Base-by-base conservation (phyloP, 2,888 invertebrate genomes). In the Trachelus stipa region DNA sequence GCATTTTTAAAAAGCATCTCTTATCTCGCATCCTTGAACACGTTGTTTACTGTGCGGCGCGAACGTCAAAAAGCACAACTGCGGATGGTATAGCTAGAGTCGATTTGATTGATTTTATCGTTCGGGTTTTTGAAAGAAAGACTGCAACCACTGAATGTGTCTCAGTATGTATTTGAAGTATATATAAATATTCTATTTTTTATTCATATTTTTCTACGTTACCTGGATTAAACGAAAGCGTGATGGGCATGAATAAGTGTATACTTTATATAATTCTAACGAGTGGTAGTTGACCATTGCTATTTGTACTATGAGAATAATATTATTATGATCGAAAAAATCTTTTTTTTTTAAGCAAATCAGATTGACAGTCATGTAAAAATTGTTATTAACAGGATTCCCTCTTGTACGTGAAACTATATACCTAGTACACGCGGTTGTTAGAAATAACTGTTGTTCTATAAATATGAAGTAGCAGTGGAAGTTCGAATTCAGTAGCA, bases 1-100 rank as follows among this genome's bases (percentile, higher is more conserved):
- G 69, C 56, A 56, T 73, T 78, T 78, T 23, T 74, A 35, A 68
- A 75, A 78, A 34, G 11, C 37, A 75, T 69, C 4, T 34, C n/a
- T 31, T 71, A 34, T 34, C 33, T 71, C 31, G 31, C 15, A 34
- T 71, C 56, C 23, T 9, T 56, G 15, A 9, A 9, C 56, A 56
- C 23, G 56, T 56, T 56, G 56, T 56, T 56, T 56, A 56, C 56
- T 56, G 9, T 23, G 23, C 56, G 23, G 56, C 15, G 56, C 23
- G 9, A 56, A 56, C 56, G 56, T 56, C 9, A 23, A 56, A 56
- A 56, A 23, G 23, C 56, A 56, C 23, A 56, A 56, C 56, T 56
- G 56, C 23, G 23, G 23, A 56, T 56, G 23, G 9, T 56, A 56
- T 56, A 23, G 56, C 56, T 56, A 23, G 23, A 56, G 56, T 23